Evolutionary conservation across 1,140 invertebrate genomes (phyloP), one percentile per base, ranked within the genome.

Genomic region (Liolophura sinensis): DNA sequence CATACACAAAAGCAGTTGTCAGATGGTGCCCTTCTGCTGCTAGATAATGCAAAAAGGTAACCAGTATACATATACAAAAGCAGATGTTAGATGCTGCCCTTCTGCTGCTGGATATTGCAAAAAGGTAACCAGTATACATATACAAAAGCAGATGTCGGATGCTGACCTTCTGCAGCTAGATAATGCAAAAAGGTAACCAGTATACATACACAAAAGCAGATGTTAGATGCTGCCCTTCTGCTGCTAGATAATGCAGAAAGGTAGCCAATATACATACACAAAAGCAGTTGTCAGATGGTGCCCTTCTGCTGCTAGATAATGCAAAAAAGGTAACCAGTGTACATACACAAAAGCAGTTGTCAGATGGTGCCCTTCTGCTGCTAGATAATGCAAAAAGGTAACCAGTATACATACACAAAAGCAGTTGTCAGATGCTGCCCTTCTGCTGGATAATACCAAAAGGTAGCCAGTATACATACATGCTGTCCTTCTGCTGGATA

Each of bases 181-280:
- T 78, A 98, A 97, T 89, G 95, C 93, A 27, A 97, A 97, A 86
- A 93, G 88, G 88, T 89, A 57, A 60, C 57, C 20, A 20, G 16
- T 27, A 60, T 22, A 22, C 4, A 6, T 16, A 57, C 16, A 25
- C 7, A 24, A n/a, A 61, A 52, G 11, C 40, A 15, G 54, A 24
- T 24, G 48, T 5, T n/a, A 59, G 31, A 52, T 51, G 11, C n/a
- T n/a, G 60, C 16, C n/a, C 11, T n/a, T n/a, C 16, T 47, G n/a
- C n/a, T n/a, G 18, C 18, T 40, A 61, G 18, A 47, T 47, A 40
- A 18, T 49, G 47, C 60, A 1, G 7, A 24, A 18, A 58, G n/a
- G 56, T 31, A 58, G 12, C 51, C 7, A 7, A 20, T 18, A 7
- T 58, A 7, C 1, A 24, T 7, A 22, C 27, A 24, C 1, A 18